phyloP scores from a whole-genome alignment of 2,888 invertebrate species.

The Nephrotoma appendiculata region DNA sequence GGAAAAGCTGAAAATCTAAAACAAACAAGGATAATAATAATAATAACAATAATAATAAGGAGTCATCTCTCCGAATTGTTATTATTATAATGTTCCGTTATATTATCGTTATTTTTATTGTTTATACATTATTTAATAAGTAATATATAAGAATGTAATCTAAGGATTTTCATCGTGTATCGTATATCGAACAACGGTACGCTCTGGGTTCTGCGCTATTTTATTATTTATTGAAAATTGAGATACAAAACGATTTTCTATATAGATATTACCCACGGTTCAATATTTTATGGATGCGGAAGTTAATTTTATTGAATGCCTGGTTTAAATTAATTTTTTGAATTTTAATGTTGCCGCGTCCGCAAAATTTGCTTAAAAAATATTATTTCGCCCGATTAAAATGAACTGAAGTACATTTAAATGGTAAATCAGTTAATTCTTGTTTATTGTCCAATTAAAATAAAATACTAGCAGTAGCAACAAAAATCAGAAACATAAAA shows the following conservation, averaged over 20 bases:
- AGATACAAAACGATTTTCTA: background rate
- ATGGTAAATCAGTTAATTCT: background rate
- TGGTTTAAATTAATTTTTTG: too few species aligned
- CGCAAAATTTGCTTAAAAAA: too few species aligned
- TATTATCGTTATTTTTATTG: background rate
- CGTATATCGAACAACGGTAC: too few species aligned
- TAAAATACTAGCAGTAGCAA: background rate
- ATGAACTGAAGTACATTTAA: background rate
- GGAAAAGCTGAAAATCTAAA: background rate
- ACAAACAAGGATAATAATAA: background rate
- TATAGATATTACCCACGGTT: too few species aligned
- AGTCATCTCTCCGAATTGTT: background rate
- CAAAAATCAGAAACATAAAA: background rate
- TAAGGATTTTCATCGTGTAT: background rate
- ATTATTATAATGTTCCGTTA: background rate
- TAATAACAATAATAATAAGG: background rate
- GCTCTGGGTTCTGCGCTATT: background rate
- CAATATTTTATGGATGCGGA: too few species aligned
- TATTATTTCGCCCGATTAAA: background rate
- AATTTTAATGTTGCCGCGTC: too few species aligned
- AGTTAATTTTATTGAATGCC: too few species aligned
- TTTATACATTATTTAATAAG: background rate
- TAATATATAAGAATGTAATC: background rate
- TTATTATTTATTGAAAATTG: background rate
- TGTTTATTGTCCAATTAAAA: background rate